These are phyloP conservation scores for Trachurus trachurus DNA, from an alignment of 2,797 vertebrate species.

Conservation along the genomic window DNA sequence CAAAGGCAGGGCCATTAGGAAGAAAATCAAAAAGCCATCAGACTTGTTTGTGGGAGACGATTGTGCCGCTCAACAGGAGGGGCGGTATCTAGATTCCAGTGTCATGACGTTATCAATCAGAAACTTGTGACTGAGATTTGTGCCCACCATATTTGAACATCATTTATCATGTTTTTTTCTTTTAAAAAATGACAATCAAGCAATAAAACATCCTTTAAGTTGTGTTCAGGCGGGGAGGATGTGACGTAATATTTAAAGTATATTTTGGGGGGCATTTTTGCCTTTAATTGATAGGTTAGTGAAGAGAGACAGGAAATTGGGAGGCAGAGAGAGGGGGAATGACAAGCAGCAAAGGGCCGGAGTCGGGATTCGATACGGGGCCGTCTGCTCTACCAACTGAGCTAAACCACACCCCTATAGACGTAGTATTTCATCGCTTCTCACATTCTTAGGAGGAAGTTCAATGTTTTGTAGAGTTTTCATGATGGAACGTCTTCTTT, in stretches of 20 bases:
- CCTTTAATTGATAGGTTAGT: no score
- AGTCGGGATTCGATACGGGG: no score
- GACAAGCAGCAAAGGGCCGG: no score
- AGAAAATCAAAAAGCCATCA: conserved; percentile 85
- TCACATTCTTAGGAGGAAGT: not conserved
- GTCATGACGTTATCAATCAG: conserved; percentile 25
- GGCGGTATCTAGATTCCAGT: conserved; percentile 23
- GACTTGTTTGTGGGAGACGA: conserved; percentile 74
- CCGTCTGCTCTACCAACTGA: no score
- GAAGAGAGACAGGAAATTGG: no score
- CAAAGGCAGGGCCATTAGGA: conserved; percentile 73
- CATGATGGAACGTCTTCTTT: not conserved
- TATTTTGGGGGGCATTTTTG: no score
- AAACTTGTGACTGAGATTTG: not conserved
- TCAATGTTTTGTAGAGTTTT: not conserved
- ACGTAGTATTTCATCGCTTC: not conserved
- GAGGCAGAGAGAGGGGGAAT: no score
- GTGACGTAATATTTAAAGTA: no score
- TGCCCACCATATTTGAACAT: not conserved
- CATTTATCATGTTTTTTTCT: not conserved
- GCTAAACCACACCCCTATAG: no score
- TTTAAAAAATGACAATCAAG: not conserved
- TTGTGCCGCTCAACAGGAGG: conserved; percentile 62
- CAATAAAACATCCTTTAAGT: not conserved
- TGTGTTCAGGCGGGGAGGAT: fast-evolving